Conservation (phyloP, 2,797 vertebrate species). For the Tauraco hartlaubi region DNA sequence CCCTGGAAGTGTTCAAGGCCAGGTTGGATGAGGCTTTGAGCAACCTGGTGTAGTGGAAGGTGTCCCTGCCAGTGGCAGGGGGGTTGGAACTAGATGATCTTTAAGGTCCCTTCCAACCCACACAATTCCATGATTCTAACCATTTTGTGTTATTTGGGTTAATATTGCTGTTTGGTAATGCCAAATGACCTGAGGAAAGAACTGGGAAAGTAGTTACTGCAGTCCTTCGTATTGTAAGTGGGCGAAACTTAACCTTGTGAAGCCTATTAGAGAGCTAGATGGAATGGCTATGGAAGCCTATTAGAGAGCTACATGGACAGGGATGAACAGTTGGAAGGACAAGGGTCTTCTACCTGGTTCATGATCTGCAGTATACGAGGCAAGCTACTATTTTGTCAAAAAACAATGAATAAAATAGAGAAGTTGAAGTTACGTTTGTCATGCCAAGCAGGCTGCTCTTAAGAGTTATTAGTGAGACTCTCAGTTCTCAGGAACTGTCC, state of each 20-base stretch:
- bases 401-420: background rate
- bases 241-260: background rate
- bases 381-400: background rate
- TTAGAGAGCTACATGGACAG: background rate
- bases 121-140: background rate
- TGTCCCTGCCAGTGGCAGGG: too few species aligned
- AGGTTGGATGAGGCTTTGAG: too few species aligned
- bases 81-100: too few species aligned
- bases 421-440: background rate
- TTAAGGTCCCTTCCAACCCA: too few species aligned
- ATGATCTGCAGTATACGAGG: background rate
- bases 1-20: too few species aligned
- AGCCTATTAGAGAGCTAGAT: background rate
- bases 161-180: background rate
- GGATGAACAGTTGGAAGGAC: background rate
- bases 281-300: background rate
- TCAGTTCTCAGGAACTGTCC: background rate
- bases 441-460: background rate
- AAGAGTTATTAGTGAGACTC: background rate
- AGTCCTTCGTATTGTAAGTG: background rate
- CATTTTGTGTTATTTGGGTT: background rate
- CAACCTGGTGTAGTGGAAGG: too few species aligned
- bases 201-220: background rate
- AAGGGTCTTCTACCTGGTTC: background rate
- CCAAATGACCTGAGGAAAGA: background rate